Percentiles rank a stretch among this genome's conserved stretches.
Evolutionary conservation across 1,140 invertebrate species (phyloP).

Genomic region (Ylistrum balloti): DNA sequence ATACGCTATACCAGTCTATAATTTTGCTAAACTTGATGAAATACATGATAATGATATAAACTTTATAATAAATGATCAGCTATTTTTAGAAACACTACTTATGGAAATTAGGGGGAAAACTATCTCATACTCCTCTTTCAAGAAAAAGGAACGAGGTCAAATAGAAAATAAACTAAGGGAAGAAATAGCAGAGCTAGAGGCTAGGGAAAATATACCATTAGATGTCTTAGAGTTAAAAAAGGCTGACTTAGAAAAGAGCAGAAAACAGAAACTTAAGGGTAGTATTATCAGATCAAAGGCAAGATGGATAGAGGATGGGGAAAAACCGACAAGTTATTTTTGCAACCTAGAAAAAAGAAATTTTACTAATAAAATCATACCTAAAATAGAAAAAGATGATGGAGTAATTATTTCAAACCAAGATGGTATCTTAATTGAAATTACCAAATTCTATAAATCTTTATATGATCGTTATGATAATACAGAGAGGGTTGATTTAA

Average conservation of each 20-base stretch:
- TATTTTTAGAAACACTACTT: too few relatives aligned
- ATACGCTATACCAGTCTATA: too few relatives aligned
- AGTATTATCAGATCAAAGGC: constrained; percentile 44
- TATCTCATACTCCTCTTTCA: too few relatives aligned
- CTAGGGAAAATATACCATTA: too few relatives aligned
- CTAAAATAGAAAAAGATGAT: constrained; percentile 44
- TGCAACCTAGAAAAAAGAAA: constrained; percentile 48
- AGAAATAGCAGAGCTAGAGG: too few relatives aligned
- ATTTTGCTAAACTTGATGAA: too few relatives aligned
- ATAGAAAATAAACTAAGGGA: too few relatives aligned
- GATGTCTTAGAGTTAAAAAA: not conserved
- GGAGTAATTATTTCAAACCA: constrained; percentile 32
- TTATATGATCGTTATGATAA: not conserved
- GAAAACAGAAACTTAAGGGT: constrained; percentile 47
- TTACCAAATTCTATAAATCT: constrained; percentile 41
- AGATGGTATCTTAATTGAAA: constrained; percentile 42
- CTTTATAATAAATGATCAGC: too few relatives aligned
- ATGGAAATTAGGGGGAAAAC: too few relatives aligned
- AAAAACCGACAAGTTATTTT: constrained; percentile 52
- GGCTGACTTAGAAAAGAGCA: not conserved
- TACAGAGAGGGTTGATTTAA: not conserved
- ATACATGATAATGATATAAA: too few relatives aligned
- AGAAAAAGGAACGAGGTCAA: not conserved
- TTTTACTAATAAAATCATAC: constrained; percentile 48
- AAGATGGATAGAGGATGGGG: constrained; percentile 52